Conservation (phyloP, 2,888 invertebrate species). For the Microplitis deprimator region DNA sequence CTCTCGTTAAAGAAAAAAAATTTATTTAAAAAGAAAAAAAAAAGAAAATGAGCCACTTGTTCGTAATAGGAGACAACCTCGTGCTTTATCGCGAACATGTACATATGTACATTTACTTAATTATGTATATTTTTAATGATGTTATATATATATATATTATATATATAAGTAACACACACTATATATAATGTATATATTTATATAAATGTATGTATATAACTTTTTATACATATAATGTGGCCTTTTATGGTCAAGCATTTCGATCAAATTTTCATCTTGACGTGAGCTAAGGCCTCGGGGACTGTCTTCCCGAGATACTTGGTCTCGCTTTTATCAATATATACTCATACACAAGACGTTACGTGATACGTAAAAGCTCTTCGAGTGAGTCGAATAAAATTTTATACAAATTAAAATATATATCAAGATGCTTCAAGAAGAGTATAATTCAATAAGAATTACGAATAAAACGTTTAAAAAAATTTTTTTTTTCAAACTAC, state of each 20-base stretch:
- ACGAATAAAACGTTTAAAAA: constrained; percentile 11
- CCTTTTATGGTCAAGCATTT: constrained; percentile 38
- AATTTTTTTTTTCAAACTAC: constrained; percentile 3
- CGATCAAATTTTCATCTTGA: constrained; percentile 36
- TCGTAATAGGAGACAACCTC: constrained; percentile 42
- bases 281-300: constrained; percentile 1
- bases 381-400: constrained; percentile 23
- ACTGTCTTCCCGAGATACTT: constrained; percentile 13
- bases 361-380: constrained; percentile 18
- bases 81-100: constrained; percentile 36
- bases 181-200: constrained; percentile 38
- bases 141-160: constrained; percentile 43
- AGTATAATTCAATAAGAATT: not conserved
- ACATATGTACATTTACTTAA: constrained; percentile 45
- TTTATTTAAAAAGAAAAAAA: constrained; percentile 1
- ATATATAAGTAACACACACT: constrained; percentile 39
- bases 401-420: constrained; percentile 4
- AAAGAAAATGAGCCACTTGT: not conserved
- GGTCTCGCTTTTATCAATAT: constrained; percentile 16
- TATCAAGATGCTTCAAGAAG: not conserved
- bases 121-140: constrained; percentile 45
- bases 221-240: constrained; percentile 36
- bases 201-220: constrained; percentile 20
- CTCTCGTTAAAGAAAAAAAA: constrained; percentile 45
- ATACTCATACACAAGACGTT: constrained; percentile 10